Conservation (phyloP, 1,140 invertebrate species). For the Notospermus geniculatus region DNA sequence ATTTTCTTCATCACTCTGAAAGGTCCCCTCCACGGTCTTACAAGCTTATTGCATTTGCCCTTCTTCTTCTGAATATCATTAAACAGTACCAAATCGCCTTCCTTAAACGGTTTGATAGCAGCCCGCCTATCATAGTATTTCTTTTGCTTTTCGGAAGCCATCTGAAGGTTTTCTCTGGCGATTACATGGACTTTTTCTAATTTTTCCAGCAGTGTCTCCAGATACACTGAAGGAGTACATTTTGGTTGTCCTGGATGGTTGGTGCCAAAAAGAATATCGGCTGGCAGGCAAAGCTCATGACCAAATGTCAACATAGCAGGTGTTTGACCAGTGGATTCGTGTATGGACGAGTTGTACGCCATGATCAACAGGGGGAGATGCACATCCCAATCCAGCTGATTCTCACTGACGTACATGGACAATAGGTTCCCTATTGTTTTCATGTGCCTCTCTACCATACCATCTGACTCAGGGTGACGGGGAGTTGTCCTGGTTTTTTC, state of each 20-base stretch:
- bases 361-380: constrained; percentile 21
- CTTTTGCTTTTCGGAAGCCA: constrained; percentile 14
- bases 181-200: neutral
- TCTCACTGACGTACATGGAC: neutral
- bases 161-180: constrained; percentile 2
- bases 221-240: too few relatives aligned
- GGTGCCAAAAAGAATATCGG: neutral
- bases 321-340: constrained; percentile 21
- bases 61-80: neutral
- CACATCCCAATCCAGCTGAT: constrained; percentile 23
- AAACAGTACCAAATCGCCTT: neutral
- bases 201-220: too few relatives aligned
- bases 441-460: constrained; percentile 30
- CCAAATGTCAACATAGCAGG: constrained; percentile 29
- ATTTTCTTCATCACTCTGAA: too few relatives aligned
- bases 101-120: neutral
- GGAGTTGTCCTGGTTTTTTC: constrained; percentile 20
- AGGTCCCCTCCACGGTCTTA: too few relatives aligned
- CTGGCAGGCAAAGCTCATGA: constrained; percentile 23
- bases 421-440: constrained; percentile 22
- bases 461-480: constrained; percentile 26
- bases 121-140: constrained; percentile 13
- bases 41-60: too few relatives aligned
- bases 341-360: constrained; percentile 18
- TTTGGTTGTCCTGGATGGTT: neutral